Percentiles rank a stretch among this genome's conserved stretches.
phyloP scores from a whole-genome alignment of 2,888 invertebrate species.

The Bimastos eiseni region DNA sequence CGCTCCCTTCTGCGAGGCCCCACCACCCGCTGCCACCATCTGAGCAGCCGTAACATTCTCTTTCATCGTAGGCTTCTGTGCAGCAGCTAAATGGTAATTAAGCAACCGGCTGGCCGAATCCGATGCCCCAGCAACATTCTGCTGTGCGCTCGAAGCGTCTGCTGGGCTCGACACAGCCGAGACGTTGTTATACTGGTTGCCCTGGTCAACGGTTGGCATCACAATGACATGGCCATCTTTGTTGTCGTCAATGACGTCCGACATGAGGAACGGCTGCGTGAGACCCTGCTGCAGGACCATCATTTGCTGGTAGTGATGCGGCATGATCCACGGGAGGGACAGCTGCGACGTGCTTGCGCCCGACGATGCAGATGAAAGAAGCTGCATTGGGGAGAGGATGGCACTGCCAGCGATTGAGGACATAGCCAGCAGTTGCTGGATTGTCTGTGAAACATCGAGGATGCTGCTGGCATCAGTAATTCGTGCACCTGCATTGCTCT shows the following conservation, averaged over 20 bases:
- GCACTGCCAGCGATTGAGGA: constrained; percentile 23
- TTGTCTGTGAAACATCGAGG: constrained; percentile 34
- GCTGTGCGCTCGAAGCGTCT: constrained; percentile 15
- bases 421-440: constrained; percentile 33
- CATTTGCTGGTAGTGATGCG: constrained; percentile 36
- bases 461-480: constrained; percentile 27
- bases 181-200: neutral
- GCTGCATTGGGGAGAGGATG: constrained; percentile 33
- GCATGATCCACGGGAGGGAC: constrained; percentile 30
- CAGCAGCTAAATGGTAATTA: neutral
- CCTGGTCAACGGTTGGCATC: constrained; percentile 21
- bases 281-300: constrained; percentile 30
- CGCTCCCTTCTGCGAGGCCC: constrained; percentile 21
- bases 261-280: constrained; percentile 20
- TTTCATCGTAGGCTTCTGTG: neutral
- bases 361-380: constrained; percentile 29
- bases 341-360: constrained; percentile 30
- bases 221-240: constrained; percentile 36
- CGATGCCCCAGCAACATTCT: neutral
- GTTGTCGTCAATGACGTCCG: constrained; percentile 18
- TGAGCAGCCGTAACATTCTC: constrained; percentile 17
- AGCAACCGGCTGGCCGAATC: neutral
- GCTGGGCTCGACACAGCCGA: neutral
- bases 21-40: constrained; percentile 8
- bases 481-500: constrained; percentile 15